Base-by-base conservation (phyloP, 2,113 vertebrate species). In the Chamaetylas fuelleborni region DNA sequence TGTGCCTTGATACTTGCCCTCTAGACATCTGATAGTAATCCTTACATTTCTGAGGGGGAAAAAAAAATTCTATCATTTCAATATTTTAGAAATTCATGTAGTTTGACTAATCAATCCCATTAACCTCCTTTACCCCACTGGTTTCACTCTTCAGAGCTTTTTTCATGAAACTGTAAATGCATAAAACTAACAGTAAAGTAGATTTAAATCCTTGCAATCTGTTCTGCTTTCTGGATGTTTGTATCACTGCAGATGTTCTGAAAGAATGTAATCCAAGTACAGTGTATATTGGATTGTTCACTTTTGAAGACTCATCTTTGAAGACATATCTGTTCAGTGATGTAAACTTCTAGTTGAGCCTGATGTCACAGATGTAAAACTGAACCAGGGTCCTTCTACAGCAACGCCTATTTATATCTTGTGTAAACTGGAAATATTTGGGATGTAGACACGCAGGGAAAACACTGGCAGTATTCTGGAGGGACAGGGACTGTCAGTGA, bases 121-220 rank as follows among this genome's bases (percentile, higher is more conserved):
- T 94, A 95, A 88, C 76, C 64, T 94, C 56, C 85, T 23, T 86
- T 92, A 93, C 25, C 36, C n/a, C 20, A 40, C 0, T 50, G 61
- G n/a, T 56, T 95, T 83, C 45, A 38, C 42, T 94, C 23, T 64
- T 74, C 23, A 22, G 50, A 86, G 51, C 25, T 88, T 93, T 88
- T 78, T 90, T 42, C n/a, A 10, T 48, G 48, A 62, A 73, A 83
- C 76, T 51, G 12, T 92, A 53, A 81, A 93, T 56, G 72, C 40
- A 19, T 74, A 56, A 88, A 83, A 62, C 60, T 66, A 88, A n/a
- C 22, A 40, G 26, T 64, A 84, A 60, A 18, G 56, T 34, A 73
- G 34, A 16, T 82, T 95, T 95, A 85, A 91, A 95, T 91, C 76
- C 66, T 76, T 91, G 15, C 56, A 42, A 53, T 81, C 61, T 92